Base-by-base conservation (phyloP, 2,888 invertebrate genomes). In the Galerucella nymphaeae region DNA sequence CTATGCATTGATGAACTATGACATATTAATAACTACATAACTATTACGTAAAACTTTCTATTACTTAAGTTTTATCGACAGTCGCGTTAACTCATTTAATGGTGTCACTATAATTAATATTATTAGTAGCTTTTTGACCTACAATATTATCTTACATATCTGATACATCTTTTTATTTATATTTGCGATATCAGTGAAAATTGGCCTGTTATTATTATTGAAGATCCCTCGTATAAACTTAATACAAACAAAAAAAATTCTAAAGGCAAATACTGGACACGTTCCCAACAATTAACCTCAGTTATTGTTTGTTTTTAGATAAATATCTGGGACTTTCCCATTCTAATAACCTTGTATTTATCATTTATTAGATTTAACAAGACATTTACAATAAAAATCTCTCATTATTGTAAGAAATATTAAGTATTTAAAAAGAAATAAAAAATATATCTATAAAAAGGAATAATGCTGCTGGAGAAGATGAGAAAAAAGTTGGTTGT, bases 31-130 rank as follows among this genome's bases (percentile, higher is more conserved):
- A 11, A 45, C 45, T 13, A 18, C 53, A 58, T 58, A 58, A 30
- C 30, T 58, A 58, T 58, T 58, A 58, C n/a, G n/a, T 23, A 58
- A 58, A 58, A 58, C 58, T 58, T 58, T 58, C 58, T 58, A 58
- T 58, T 58, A 58, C 23, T 6, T n/a, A 58, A 58, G 30, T 5
- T 23, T 30, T 30, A 14, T 16, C 16, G 16, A 30, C n/a, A 14
- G 16, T 23, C 23, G 23, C 30, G 14, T 30, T 30, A 58, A 58
- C 2, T 53, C n/a, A 53, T 53, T 53, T 30, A 58, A 30, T 58
- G 30, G 58, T 58, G 58, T 58, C 58, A 30, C 11, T 58, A 30
- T 58, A 58, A 53, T 53, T 38, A 38, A 9, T n/a, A 58, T 23
- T 4, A 23, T 23, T 23, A 13, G 30, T 23, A 58, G 11, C 58